A percentile compares a stretch with the other conserved stretches of the same genome.
These are phyloP conservation scores for Oxygymnocypris stewartii DNA, from an alignment of 2,113 vertebrate species.

Conservation along the genomic window DNA sequence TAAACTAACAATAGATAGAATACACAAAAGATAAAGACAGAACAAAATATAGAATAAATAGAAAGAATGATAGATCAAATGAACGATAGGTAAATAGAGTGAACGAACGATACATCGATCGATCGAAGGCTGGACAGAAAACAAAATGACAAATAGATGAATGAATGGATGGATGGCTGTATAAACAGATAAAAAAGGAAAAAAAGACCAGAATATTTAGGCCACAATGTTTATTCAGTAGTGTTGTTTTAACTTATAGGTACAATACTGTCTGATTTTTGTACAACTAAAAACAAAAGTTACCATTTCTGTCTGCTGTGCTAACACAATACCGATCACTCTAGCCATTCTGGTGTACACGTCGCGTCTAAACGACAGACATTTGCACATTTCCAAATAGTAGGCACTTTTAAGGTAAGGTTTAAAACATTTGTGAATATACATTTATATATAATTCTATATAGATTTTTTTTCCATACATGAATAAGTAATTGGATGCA, in stretches of 20 bases:
- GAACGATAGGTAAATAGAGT: no score
- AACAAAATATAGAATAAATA: background rate
- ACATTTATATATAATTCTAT: constrained; percentile 78
- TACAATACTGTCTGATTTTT: constrained; percentile 91
- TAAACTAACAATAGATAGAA: background rate
- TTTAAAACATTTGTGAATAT: constrained; percentile 98
- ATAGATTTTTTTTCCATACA: constrained; percentile 78
- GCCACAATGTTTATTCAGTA: constrained; percentile 99
- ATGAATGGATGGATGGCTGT: constrained; percentile 52
- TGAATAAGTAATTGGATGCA: constrained; percentile 81
- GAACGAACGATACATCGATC: no score
- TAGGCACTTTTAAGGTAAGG: constrained; percentile 97
- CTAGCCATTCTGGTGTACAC: constrained; percentile 78
- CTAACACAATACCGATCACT: constrained; percentile 92
- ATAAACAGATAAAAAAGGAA: constrained; percentile 62
- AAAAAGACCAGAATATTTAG: constrained; percentile 75
- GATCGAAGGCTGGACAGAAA: background rate
- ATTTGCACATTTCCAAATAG: constrained; percentile 89
- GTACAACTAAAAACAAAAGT: constrained; percentile 89
- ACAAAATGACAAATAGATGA: background rate
- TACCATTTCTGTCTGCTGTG: constrained; percentile 97
- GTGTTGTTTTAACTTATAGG: constrained; percentile 98
- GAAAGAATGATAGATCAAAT: no score
- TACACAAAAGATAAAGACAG: background rate
- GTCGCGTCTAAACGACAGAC: constrained; percentile 81